Percentiles rank a stretch among this genome's conserved stretches.
phyloP scores from a whole-genome alignment of 1,140 invertebrate species.

The Saccostrea cuccullata region DNA sequence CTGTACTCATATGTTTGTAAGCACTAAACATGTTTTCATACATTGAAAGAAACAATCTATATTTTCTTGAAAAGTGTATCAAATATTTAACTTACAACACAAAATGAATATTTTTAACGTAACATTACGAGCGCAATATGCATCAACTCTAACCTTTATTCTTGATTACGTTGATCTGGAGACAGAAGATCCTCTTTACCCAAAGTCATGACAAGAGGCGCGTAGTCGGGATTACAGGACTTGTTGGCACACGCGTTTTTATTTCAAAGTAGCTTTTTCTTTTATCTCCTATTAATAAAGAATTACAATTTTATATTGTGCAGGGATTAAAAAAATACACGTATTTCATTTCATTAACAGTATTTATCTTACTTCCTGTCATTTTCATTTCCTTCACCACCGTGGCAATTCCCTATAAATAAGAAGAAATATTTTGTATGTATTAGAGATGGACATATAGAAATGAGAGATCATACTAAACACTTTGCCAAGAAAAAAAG shows the following conservation, averaged over 20 bases:
- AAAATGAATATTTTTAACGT: background rate
- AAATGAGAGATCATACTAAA: background rate
- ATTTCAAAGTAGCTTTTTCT: background rate
- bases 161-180: background rate
- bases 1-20: too few relatives aligned
- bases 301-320: background rate
- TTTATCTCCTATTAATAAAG: background rate
- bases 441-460: background rate
- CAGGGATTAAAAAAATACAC: too few relatives aligned
- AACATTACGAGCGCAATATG: background rate
- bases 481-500: background rate
- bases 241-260: background rate
- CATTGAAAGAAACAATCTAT: too few relatives aligned
- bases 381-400: background rate
- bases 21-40: too few relatives aligned
- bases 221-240: slow-evolving; percentile 4
- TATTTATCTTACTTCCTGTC: background rate
- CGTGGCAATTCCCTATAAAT: background rate
- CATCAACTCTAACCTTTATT: background rate
- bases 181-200: background rate
- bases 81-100: too few relatives aligned
- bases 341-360: background rate
- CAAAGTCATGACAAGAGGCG: background rate
- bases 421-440: too few relatives aligned
- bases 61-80: too few relatives aligned